Conservation (phyloP, 1,140 invertebrate species). For the Drosophila kikkawai region DNA sequence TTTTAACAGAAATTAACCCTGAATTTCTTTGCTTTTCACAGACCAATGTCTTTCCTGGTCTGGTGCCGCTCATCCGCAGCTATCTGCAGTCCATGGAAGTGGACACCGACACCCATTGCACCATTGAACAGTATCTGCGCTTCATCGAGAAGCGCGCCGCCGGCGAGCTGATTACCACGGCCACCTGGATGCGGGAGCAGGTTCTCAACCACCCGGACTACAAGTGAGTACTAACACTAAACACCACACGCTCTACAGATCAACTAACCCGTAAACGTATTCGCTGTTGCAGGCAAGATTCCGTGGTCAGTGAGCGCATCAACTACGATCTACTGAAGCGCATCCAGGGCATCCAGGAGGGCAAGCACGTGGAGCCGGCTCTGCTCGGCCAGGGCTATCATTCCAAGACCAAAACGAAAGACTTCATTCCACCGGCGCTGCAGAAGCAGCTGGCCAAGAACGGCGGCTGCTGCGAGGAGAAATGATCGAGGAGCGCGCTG, state of each 20-base stretch:
- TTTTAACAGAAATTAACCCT: neutral
- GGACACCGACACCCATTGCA: slow-evolving; percentile 98
- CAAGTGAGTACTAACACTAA: slow-evolving; percentile 86
- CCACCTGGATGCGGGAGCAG: slow-evolving; percentile 96
- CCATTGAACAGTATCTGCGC: slow-evolving; percentile 98
- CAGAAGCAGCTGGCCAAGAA: slow-evolving; percentile 82
- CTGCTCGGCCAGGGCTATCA: slow-evolving; percentile 90
- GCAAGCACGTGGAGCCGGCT: slow-evolving; percentile 90
- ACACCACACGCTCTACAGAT: neutral
- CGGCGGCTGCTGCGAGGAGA: slow-evolving; percentile 78
- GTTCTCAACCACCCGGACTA: slow-evolving; percentile 96
- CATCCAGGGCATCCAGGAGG: slow-evolving; percentile 90
- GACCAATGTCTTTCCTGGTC: slow-evolving; percentile 94
- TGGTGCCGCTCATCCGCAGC: slow-evolving; percentile 96
- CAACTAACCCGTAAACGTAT: slow-evolving; percentile 1
- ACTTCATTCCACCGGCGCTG: slow-evolving; percentile 89
- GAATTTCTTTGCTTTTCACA: slow-evolving; percentile 78
- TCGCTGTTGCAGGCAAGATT: slow-evolving; percentile 88
- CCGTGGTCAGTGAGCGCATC: slow-evolving; percentile 94
- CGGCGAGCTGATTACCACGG: slow-evolving; percentile 94
- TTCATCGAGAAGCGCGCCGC: slow-evolving; percentile 96
- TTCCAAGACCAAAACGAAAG: slow-evolving; percentile 92
- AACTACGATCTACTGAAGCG: slow-evolving; percentile 96
- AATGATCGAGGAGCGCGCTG: slow-evolving; percentile 80
- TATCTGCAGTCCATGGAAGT: slow-evolving; percentile 97